Percentiles rank a stretch among this genome's conserved stretches.
Evolutionary conservation across 1,140 invertebrate species (phyloP).

Genomic region (Euwallacea fornicatus): DNA sequence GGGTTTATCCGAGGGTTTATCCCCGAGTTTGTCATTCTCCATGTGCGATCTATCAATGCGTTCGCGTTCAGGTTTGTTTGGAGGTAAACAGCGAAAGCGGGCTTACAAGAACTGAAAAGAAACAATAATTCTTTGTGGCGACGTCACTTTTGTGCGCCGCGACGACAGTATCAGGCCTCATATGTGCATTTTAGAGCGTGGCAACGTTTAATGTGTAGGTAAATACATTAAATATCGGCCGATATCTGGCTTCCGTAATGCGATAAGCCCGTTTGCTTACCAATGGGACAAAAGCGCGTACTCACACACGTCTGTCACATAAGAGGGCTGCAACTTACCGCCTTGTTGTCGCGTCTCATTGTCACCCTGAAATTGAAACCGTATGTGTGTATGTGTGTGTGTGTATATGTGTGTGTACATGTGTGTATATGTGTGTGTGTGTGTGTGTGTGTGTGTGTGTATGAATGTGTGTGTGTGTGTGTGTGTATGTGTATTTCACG

Average conservation of each 20-base stretch:
- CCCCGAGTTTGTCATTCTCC: too few species aligned
- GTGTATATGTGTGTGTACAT: background rate
- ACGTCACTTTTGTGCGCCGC: constrained; percentile 21
- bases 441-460: background rate
- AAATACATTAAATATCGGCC: constrained; percentile 34
- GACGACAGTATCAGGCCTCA: constrained; percentile 20
- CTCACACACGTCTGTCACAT: constrained; percentile 12
- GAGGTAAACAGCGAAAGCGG: constrained; percentile 1
- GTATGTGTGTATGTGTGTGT: background rate
- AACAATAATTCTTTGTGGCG: constrained; percentile 27
- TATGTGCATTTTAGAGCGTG: constrained; percentile 29
- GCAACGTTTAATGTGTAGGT: constrained; percentile 29
- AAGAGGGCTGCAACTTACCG: background rate
- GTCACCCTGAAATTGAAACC: background rate
- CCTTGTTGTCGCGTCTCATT: background rate
- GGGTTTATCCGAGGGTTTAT: constrained; percentile 17
- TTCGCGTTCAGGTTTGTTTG: background rate
- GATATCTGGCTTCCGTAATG: constrained; percentile 31
- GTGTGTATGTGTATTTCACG: background rate
- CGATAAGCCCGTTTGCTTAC: constrained; percentile 27
- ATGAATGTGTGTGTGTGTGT: background rate
- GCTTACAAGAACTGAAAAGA: constrained; percentile 24
- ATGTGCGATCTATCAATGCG: too few species aligned
- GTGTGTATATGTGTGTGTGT: background rate
- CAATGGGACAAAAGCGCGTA: constrained; percentile 12